phyloP scores from a whole-genome alignment of 2,888 invertebrate genomes.

The Timema cristinae region DNA sequence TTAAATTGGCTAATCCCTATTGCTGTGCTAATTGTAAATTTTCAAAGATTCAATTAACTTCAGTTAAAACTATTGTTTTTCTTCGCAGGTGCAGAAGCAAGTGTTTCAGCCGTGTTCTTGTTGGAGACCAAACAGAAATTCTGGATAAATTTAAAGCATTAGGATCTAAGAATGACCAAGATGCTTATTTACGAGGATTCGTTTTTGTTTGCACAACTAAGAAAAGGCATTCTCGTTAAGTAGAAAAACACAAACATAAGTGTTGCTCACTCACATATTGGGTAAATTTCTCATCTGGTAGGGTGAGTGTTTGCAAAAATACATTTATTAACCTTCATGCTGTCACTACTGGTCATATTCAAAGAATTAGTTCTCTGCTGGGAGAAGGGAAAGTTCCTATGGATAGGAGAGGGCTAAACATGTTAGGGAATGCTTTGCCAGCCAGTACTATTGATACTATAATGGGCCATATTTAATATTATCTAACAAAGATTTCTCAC shows the following conservation, averaged over 20 bases:
- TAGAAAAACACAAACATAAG: neutral
- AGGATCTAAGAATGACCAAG: neutral
- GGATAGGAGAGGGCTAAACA: neutral
- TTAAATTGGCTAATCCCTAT: no score
- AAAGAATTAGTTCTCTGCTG: neutral
- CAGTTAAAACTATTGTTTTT: no score
- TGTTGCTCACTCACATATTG: neutral
- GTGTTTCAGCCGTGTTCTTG: slow-evolving; percentile 1
- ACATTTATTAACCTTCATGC: neutral
- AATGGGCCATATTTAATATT: neutral
- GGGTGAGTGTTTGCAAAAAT: neutral
- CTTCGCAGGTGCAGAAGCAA: neutral
- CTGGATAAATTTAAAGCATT: neutral
- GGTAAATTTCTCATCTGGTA: neutral
- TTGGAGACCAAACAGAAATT: neutral
- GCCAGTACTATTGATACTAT: neutral
- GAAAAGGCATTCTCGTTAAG: neutral
- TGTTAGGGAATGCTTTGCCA: neutral
- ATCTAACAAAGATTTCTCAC: neutral
- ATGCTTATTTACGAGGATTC: neutral
- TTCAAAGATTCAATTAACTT: no score
- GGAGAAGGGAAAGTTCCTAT: neutral
- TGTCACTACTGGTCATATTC: neutral
- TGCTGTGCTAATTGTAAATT: no score
- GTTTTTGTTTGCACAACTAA: neutral